Percentiles rank a stretch among this genome's conserved stretches.
Evolutionary conservation across 2,113 vertebrate genomes (phyloP).

Genomic region (Heloderma charlesbogerti): DNA sequence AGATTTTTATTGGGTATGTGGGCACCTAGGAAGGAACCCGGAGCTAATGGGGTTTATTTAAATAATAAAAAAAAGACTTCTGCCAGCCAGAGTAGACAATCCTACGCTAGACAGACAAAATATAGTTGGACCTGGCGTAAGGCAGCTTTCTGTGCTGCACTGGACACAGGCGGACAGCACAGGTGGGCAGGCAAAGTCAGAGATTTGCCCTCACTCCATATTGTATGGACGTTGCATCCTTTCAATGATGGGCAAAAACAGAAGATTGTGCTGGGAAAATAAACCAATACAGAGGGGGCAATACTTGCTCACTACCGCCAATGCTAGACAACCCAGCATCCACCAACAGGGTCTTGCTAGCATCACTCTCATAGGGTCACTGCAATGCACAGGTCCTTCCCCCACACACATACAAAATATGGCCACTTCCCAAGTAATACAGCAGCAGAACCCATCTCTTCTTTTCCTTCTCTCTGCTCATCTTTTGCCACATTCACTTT

Average conservation of each 20-base stretch:
- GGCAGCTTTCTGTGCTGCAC: background rate
- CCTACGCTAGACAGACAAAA: no score
- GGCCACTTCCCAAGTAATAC: background rate
- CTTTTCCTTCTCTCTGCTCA: background rate
- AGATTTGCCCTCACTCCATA: background rate
- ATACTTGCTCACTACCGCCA: background rate
- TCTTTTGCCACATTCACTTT: slow-evolving; percentile 26
- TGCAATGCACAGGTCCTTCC: background rate
- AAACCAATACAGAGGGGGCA: background rate
- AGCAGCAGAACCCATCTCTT: background rate
- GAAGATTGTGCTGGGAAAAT: background rate
- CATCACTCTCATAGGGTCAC: no score
- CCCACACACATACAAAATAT: background rate
- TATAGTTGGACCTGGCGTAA: background rate
- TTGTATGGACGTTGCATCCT: background rate
- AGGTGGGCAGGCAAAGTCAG: background rate
- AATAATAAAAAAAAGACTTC: no score
- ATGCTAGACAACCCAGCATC: background rate
- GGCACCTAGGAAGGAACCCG: no score
- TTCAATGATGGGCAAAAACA: background rate
- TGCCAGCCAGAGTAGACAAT: background rate
- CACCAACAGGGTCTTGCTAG: background rate
- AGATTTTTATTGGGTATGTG: no score
- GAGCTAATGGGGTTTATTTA: no score
- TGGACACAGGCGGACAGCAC: background rate